Conservation (phyloP, 2,797 vertebrate genomes). For the Potorous gilbertii region DNA sequence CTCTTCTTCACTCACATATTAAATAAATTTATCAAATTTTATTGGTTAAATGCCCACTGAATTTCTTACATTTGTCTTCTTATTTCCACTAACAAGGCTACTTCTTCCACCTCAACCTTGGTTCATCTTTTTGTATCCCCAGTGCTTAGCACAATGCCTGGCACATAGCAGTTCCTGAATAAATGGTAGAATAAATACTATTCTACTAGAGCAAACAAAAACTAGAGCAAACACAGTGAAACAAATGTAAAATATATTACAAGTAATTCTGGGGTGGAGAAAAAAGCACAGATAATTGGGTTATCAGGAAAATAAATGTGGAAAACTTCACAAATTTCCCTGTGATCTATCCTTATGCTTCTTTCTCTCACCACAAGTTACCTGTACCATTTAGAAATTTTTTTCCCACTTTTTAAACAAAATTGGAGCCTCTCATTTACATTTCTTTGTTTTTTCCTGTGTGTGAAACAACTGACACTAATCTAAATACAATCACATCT, state of each 20-base stretch:
- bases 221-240: not conserved
- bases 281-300: not conserved
- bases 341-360: not conserved
- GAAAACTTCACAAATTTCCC: not conserved
- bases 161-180: not conserved
- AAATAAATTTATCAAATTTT: too few species aligned
- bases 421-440: constrained; percentile 3
- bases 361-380: not conserved
- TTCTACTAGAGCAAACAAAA: not conserved
- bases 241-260: not conserved
- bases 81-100: too few species aligned
- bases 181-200: constrained; percentile 21
- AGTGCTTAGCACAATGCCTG: not conserved
- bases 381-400: not conserved
- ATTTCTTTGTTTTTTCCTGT: constrained; percentile 21
- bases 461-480: constrained; percentile 47
- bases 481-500: constrained; percentile 63
- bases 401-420: constrained; percentile 33
- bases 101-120: too few species aligned
- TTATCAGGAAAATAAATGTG: not conserved
- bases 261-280: not conserved
- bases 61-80: too few species aligned
- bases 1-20: too few species aligned
- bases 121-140: too few species aligned
- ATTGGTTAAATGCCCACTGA: too few species aligned